Percentiles rank a stretch among this genome's conserved stretches.
These are phyloP conservation scores for Ferrisia virgata DNA, from an alignment of 2,888 invertebrate species.

Conservation along the genomic window DNA sequence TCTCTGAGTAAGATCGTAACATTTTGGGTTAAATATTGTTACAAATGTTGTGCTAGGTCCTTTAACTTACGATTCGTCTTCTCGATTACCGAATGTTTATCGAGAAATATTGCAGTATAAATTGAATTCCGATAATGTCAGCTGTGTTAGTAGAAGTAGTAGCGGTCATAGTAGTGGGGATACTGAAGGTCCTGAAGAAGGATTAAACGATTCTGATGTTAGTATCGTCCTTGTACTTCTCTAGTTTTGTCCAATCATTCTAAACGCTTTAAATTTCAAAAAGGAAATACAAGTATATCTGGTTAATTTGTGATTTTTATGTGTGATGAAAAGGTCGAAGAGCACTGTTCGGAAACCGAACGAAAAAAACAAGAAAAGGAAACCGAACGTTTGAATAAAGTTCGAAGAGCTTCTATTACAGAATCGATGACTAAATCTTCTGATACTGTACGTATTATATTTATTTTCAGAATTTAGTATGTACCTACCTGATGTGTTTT, in stretches of 20 bases:
- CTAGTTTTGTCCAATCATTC: no score
- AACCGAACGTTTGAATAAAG: slow-evolving; percentile 57
- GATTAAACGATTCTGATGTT: slow-evolving; percentile 50
- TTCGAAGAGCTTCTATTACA: slow-evolving; percentile 37
- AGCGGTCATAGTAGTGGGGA: slow-evolving; percentile 55
- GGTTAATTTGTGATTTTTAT: neutral
- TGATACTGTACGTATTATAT: neutral
- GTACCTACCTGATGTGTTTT: neutral
- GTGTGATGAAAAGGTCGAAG: slow-evolving; percentile 10
- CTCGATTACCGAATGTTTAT: slow-evolving; percentile 77
- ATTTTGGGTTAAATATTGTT: no score
- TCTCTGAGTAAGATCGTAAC: no score
- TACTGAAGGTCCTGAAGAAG: slow-evolving; percentile 63
- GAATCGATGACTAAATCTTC: neutral
- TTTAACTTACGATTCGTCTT: slow-evolving; percentile 78
- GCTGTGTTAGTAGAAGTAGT: slow-evolving; percentile 57
- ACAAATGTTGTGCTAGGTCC: slow-evolving; percentile 58
- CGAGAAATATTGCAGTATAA: slow-evolving; percentile 55
- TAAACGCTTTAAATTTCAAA: no score
- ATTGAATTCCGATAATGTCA: slow-evolving; percentile 57
- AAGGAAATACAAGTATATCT: no score
- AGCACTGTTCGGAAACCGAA: slow-evolving; percentile 34
- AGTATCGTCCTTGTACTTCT: slow-evolving; percentile 11
- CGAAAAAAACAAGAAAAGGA: slow-evolving; percentile 53
- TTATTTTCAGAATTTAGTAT: neutral